Base-by-base conservation (phyloP, 2,797 vertebrate genomes). In the Catamblyrhynchus diadema region DNA sequence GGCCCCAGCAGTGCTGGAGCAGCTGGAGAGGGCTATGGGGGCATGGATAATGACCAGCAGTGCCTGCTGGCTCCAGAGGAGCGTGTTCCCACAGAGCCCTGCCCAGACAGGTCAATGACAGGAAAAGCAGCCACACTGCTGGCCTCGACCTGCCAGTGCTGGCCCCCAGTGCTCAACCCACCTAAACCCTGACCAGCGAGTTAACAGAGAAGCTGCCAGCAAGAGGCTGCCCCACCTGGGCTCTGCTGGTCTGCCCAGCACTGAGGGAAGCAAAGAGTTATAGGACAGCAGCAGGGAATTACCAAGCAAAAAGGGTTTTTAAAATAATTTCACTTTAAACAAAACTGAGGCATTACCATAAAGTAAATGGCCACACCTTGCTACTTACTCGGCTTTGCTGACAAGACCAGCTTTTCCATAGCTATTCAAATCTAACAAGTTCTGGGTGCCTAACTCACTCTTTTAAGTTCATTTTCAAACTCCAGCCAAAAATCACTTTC, bases 401-500 rank as follows among this genome's bases (percentile, higher is more conserved):
- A 83, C 59, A 77, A 81, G 89, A 79, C 70, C 78, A 88, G 91
- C 85, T 91, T 93, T 81, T 87, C 82, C 8, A 1, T 37, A 91
- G 77, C 89, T 86, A 56, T 41, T 92, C 92, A 92, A 72, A 96
- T 78, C 53, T 41, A 82, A 77, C 4, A 61, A 72, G 91, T 51
- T 54, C 91, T 93, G 84, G 70, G 89, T 87, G 88, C 69, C 84
- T 89, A 88, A 78, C 57, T 45, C 35, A 59, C 77, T 79, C 65
- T 85, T 90, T 80, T 45, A 69, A 86, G 83, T 61, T 94, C 28
- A 65, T 86, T 94, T 93, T 86, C 82, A 20, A 90, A 86, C 80
- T 60, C 50, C 94, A 94, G 95, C 94, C 93, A 95, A 93, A 96
- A 96, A 81, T 65, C 72, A 78, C 86, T 80, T 92, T 93, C 95